A percentile compares a stretch with the other conserved stretches of the same genome.
Evolutionary conservation across 2,113 vertebrate genomes (phyloP).

Genomic region (Nansenia antarctica): DNA sequence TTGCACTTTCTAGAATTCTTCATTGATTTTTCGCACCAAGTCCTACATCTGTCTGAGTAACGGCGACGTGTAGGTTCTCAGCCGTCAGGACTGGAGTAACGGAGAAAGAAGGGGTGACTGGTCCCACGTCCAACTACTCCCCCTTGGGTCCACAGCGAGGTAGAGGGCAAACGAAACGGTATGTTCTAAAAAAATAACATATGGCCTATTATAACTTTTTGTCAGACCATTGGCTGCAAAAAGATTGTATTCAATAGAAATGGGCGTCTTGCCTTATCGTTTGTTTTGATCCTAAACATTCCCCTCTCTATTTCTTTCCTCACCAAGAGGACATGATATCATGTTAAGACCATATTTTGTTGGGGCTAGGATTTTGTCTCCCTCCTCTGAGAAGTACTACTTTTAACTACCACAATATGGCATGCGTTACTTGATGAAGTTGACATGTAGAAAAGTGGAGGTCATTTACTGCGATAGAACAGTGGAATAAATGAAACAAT

Average conservation of each 20-base stretch:
- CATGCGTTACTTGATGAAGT: too few species aligned
- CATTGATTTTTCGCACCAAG: not conserved
- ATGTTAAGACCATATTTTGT: too few species aligned
- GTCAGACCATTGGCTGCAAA: too few species aligned
- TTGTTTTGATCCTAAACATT: not conserved
- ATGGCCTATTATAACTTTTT: too few species aligned
- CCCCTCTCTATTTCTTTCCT: not conserved
- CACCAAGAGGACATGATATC: not conserved
- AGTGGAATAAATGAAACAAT: too few species aligned
- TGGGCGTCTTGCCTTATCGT: not conserved
- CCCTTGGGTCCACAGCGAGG: not conserved
- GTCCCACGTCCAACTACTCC: not conserved
- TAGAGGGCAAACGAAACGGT: not conserved
- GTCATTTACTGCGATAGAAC: too few species aligned
- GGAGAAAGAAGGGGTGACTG: not conserved
- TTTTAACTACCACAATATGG: too few species aligned
- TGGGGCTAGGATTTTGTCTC: too few species aligned
- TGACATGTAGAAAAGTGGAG: too few species aligned
- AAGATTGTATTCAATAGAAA: too few species aligned
- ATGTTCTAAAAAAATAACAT: not conserved
- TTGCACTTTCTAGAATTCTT: not conserved
- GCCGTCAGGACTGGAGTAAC: not conserved
- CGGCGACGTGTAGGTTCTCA: not conserved
- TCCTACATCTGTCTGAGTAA: not conserved
- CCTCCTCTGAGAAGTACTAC: too few species aligned